Evolutionary conservation across 1,140 invertebrate species (phyloP).

Genomic region (Ganaspis sp.): DNA sequence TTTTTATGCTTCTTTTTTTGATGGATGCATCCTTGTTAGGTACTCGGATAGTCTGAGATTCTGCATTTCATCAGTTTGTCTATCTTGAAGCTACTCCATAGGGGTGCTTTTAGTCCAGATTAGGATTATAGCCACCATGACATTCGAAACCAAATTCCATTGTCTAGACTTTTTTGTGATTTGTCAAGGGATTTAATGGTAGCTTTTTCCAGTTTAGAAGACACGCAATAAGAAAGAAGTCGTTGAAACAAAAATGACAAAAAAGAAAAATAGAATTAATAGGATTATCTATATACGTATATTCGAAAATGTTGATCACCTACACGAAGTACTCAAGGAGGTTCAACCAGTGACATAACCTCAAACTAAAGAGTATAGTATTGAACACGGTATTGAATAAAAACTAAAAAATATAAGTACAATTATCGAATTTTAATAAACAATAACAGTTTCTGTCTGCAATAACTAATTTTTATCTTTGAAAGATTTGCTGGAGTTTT

Average conservation of each 20-base stretch:
- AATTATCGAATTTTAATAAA: too few relatives aligned
- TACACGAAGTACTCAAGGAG: too few relatives aligned
- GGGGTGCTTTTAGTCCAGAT: not conserved
- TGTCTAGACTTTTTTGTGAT: not conserved
- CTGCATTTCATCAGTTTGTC: not conserved
- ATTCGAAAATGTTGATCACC: too few relatives aligned
- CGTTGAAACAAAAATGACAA: not conserved
- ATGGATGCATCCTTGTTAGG: not conserved
- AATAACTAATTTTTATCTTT: too few relatives aligned
- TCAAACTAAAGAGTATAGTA: too few relatives aligned
- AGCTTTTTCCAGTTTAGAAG: not conserved
- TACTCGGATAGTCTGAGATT: not conserved
- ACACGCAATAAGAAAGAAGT: not conserved
- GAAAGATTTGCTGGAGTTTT: too few relatives aligned
- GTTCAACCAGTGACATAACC: too few relatives aligned
- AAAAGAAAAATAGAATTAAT: too few relatives aligned
- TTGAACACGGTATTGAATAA: too few relatives aligned
- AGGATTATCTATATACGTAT: too few relatives aligned
- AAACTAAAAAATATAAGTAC: too few relatives aligned
- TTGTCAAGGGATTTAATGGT: not conserved
- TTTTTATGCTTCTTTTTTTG: not conserved
- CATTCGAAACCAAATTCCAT: conserved; percentile 1
- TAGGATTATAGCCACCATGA: conserved; percentile 18
- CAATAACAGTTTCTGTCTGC: too few relatives aligned
- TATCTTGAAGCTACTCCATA: not conserved